Evolutionary conservation across 1,140 invertebrate genomes (phyloP).

Genomic region (Danaus melanippus): DNA sequence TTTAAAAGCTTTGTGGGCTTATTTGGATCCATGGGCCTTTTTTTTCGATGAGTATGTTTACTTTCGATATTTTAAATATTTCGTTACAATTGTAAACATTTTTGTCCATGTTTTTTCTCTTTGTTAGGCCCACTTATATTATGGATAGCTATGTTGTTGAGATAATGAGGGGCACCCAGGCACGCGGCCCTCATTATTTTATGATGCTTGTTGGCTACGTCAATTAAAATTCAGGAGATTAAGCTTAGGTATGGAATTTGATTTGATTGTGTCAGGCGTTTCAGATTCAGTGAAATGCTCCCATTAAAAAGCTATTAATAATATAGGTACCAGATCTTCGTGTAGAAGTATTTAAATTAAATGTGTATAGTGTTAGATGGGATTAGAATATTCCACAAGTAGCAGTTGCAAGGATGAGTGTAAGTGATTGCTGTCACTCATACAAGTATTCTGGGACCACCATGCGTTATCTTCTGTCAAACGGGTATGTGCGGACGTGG

Average conservation of each 20-base stretch:
- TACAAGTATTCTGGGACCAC: slow-evolving; percentile 41
- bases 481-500: slow-evolving; percentile 33
- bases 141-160: slow-evolving; percentile 25
- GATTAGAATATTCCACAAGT: too few species aligned
- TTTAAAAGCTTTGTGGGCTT: too few species aligned
- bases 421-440: slow-evolving; percentile 25
- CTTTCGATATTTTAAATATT: slow-evolving; percentile 18
- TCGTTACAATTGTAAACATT: slow-evolving; percentile 24
- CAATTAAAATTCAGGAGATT: slow-evolving; percentile 11
- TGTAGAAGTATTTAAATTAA: too few species aligned
- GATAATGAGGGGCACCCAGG: slow-evolving; percentile 22
- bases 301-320: not conserved
- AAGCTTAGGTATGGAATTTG: slow-evolving; percentile 1
- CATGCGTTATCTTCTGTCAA: slow-evolving; percentile 39
- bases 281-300: not conserved
- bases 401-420: too few species aligned
- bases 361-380: too few species aligned
- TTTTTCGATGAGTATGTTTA: too few species aligned
- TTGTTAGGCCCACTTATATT: slow-evolving; percentile 22
- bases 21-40: too few species aligned
- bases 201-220: slow-evolving; percentile 21
- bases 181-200: slow-evolving; percentile 26
- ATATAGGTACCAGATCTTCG: not conserved
- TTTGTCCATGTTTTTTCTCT: slow-evolving; percentile 27
- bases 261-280: not conserved